Evolutionary conservation across 2,888 invertebrate species (phyloP).

Genomic region (Linnaemya tessellans): DNA sequence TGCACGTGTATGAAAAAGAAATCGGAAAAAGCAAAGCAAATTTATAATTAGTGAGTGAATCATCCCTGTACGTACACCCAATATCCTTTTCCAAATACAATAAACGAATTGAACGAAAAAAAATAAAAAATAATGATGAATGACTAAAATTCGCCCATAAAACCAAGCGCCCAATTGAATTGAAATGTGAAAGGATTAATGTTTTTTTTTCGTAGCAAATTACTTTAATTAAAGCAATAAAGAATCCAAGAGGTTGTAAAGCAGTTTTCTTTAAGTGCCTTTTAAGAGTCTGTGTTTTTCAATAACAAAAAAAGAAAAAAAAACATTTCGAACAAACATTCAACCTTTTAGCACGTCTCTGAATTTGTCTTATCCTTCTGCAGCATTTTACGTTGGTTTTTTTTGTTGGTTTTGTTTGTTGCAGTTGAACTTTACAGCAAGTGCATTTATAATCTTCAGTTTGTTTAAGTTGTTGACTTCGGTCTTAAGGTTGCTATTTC

Average conservation of each 20-base stretch:
- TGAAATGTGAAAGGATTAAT: slow-evolving; percentile 36
- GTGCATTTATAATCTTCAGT: slow-evolving; percentile 52
- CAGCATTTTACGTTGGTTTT: not conserved
- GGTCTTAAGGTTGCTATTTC: slow-evolving; percentile 33
- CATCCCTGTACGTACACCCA: slow-evolving; percentile 2
- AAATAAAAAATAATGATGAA: slow-evolving; percentile 15
- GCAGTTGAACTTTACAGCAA: slow-evolving; percentile 55
- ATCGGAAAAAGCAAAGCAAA: slow-evolving; percentile 16
- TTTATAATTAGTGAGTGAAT: slow-evolving; percentile 49
- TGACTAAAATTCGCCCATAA: slow-evolving; percentile 35
- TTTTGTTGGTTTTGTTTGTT: slow-evolving; percentile 27
- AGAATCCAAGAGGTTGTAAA: slow-evolving; percentile 6
- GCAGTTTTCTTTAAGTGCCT: slow-evolving; percentile 14
- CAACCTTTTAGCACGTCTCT: slow-evolving; percentile 43
- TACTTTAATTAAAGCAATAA: slow-evolving; percentile 47
- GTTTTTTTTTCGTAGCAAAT: slow-evolving; percentile 26
- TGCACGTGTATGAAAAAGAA: not conserved
- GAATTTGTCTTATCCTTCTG: slow-evolving; percentile 45
- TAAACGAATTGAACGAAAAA: not conserved
- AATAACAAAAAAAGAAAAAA: not conserved
- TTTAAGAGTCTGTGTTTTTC: slow-evolving; percentile 11
- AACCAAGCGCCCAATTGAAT: slow-evolving; percentile 12
- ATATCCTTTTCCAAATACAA: not conserved
- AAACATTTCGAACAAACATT: slow-evolving; percentile 4
- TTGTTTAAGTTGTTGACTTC: slow-evolving; percentile 23